Evolutionary conservation across 2,797 vertebrate genomes (phyloP), one percentile per base, ranked within the genome.

Genomic region (Furcifer pardalis): DNA sequence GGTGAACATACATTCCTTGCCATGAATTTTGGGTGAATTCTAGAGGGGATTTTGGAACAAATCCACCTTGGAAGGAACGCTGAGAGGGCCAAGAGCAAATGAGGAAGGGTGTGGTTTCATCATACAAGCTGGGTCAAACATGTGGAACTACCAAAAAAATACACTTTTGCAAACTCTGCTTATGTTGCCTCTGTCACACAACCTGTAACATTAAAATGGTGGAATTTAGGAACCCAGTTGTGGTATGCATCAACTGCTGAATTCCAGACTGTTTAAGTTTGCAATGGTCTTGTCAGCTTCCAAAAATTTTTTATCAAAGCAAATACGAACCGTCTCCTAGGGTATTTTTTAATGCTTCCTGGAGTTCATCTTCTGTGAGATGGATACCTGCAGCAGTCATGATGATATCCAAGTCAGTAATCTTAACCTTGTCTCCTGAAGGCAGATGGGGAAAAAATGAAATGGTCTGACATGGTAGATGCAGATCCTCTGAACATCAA

Each of bases 291-390:
- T 10, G 13, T 19, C 37, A 19, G 35, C 23, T 42, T 65, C n/a
- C 63, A 35, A 59, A 60, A 52, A 40, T 7, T 62, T 40, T 32
- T 6, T 3, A 40, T 9, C 8, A 6, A 81, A 69, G 46, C 35
- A 12, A 80, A 63, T 78, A 71, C 90, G 87, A 68, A 93, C 92
- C 84, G 40, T 92, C 92, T n/a, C 49, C 0, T 25, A 81, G 79
- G 8, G 89, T 52, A 17, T 9, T 69, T 63, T 86, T 81, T 3
- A 86, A 80, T 23, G 88, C 74, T 65, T 87, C 81, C 46, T 60
- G 63, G 46, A 79, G 75, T 80, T 92, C 87, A 63, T 80, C 84
- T 23, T 92, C 63, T 32, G 56, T 56, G 84, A 87, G 73, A 13
- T 73, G 59, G 87, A 89, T 30, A n/a, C 90, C 90, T 71, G 86